These are phyloP conservation scores for Eulemur rubriventer DNA, from an alignment of 2,797 vertebrate species.

Conservation along the genomic window DNA sequence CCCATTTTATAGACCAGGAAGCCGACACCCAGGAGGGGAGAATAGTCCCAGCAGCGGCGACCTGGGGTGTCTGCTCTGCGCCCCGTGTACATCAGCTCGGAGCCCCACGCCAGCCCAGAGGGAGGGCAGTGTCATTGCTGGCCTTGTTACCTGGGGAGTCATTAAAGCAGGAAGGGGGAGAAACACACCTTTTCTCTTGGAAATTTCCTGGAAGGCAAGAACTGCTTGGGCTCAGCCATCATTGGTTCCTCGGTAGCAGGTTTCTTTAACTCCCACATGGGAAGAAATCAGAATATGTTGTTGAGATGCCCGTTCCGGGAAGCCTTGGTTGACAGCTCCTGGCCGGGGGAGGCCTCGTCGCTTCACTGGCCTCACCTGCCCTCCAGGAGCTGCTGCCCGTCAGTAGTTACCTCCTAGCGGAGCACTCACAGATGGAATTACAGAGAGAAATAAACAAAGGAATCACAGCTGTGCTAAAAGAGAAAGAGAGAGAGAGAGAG, in stretches of 20 bases:
- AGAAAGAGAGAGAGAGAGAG: too few species aligned
- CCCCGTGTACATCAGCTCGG: not conserved
- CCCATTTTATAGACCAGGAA: not conserved
- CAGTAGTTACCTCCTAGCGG: too few species aligned
- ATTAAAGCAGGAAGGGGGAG: not conserved
- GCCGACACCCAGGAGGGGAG: not conserved
- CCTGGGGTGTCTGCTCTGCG: not conserved
- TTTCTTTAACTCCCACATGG: not conserved
- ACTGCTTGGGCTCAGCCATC: not conserved
- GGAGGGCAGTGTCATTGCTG: too few species aligned
- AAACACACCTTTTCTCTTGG: not conserved
- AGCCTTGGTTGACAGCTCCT: too few species aligned
- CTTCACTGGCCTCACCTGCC: not conserved
- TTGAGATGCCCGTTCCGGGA: not conserved
- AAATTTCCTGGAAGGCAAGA: not conserved
- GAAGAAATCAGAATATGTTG: too few species aligned
- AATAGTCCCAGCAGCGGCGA: accelerated
- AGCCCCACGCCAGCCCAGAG: not conserved
- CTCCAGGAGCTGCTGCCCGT: not conserved
- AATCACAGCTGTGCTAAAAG: not conserved
- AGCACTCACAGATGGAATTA: not conserved
- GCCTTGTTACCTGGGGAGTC: not conserved
- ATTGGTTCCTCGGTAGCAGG: not conserved
- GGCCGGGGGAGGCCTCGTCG: too few species aligned
- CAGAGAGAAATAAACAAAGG: not conserved